Base-by-base conservation (phyloP, 2,113 vertebrate genomes). In the Piliocolobus tephrosceles region DNA sequence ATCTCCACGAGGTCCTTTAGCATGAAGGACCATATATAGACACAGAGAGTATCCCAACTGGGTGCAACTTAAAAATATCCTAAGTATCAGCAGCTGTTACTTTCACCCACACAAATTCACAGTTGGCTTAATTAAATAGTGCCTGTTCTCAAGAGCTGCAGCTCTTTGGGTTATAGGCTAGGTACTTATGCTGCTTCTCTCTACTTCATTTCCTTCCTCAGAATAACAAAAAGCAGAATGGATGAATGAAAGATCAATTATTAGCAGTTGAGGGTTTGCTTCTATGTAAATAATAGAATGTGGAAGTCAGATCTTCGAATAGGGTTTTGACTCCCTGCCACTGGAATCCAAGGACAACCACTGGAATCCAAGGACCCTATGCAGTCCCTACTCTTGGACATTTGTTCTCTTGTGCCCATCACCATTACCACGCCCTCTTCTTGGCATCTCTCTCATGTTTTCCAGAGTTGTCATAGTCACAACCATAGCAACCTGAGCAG, bases 51-150 rank as follows among this genome's bases (percentile, higher is more conserved):
- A 90, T 85, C 84, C 88, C 84, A 78, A 96, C 84, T 61, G 96
- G 90, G 88, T 95, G n/a, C 90, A 96, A 95, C 88, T 98, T 97
- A 96, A 97, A 98, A 98, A 98, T 95, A 98, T 81, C 94, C 81
- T 58, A 90, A 88, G 92, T 88, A 94, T 92, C 90, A 96, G 84
- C 97, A 98, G 98, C 97, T 98, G 97, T 92, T 92, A 52, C 58
- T 96, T 95, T 92, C 90, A 79, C 94, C 95, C 88, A 96, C 94
- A 95, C 88, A 94, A 68, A 87, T 94, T 96, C 88, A 93, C 87
- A 96, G 94, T 88, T 88, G 97, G 72, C 64, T 95, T 93, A 97
- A 93, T 96, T 88, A 93, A 96, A 75, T 2, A 73, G 88, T 38
- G 40, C 81, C 58, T 85, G 45, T 91, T 97, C 75, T 89, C 84